These are phyloP conservation scores for Nymphicus hollandicus DNA, from an alignment of 2,113 vertebrate species.

Conservation along the genomic window DNA sequence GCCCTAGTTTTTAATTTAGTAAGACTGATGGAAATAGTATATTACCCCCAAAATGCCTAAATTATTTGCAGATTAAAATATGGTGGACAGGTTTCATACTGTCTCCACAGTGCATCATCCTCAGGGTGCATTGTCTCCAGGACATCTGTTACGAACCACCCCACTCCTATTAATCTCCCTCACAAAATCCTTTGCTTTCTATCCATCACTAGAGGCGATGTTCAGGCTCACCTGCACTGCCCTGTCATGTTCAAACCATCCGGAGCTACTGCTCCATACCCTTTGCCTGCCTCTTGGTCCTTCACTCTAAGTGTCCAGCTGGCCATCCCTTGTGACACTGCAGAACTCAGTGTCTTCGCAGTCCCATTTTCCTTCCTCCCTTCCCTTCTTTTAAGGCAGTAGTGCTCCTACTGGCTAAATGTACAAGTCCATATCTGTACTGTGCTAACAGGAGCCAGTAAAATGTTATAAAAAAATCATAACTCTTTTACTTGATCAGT, in stretches of 20 bases:
- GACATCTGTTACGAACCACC: not conserved
- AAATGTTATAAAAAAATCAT: not conserved
- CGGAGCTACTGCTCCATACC: not conserved
- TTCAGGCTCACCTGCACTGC: not conserved
- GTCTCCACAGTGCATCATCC: not conserved
- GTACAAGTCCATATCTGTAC: not conserved
- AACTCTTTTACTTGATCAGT: not conserved
- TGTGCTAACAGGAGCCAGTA: not conserved
- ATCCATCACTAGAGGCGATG: not conserved
- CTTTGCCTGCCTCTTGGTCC: not conserved
- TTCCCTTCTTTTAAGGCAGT: not conserved
- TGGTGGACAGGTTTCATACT: not conserved
- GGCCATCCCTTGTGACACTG: not conserved
- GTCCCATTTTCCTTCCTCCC: not conserved
- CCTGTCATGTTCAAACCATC: not conserved
- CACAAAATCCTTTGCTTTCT: not conserved
- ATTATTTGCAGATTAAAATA: not conserved
- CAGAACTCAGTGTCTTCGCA: not conserved
- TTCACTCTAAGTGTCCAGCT: not conserved
- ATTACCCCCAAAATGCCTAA: not conserved
- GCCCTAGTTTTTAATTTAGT: not conserved
- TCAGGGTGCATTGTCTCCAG: not conserved
- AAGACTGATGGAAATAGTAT: not conserved
- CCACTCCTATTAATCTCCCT: not conserved
- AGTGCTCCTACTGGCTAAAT: not conserved